These are phyloP conservation scores for Mythimna loreyi DNA, from an alignment of 2,888 invertebrate species.

Conservation along the genomic window DNA sequence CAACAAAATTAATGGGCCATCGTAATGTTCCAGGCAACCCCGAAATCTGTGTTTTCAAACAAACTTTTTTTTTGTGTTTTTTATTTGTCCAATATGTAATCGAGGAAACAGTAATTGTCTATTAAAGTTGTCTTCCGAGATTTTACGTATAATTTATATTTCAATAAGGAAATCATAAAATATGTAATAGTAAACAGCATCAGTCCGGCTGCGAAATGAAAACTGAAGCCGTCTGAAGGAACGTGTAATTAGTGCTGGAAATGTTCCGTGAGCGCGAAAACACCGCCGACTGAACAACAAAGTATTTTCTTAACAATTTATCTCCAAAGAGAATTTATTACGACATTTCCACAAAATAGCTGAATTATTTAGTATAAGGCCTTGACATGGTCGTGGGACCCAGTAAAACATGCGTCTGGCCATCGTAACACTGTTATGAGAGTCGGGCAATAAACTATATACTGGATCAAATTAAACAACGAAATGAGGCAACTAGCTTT, in stretches of 20 bases:
- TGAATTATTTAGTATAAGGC: conserved; percentile 60
- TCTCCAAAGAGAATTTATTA: conserved; percentile 63
- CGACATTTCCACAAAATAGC: conserved; percentile 62
- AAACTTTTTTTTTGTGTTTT: conserved; percentile 20
- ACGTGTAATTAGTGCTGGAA: conserved; percentile 60
- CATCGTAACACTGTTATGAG: conserved; percentile 56
- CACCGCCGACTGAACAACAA: conserved; percentile 34
- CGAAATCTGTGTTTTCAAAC: conserved; percentile 39
- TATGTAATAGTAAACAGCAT: conserved; percentile 18
- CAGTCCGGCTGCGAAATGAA: conserved; percentile 24
- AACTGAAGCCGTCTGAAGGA: conserved; percentile 32
- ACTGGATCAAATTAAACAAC: conserved; percentile 57
- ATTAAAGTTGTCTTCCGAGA: conserved; percentile 23
- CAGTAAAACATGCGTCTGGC: conserved; percentile 47
- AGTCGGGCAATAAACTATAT: conserved; percentile 61
- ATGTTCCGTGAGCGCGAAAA: conserved; percentile 61
- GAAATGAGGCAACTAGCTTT: conserved; percentile 53
- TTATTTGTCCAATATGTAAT: conserved; percentile 21
- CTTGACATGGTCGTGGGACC: conserved; percentile 64
- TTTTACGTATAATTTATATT: conserved; percentile 34
- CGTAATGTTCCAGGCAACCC: conserved; percentile 52
- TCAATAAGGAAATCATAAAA: conserved; percentile 52
- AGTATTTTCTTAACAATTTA: conserved; percentile 55
- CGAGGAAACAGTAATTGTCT: conserved; percentile 42
- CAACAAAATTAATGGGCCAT: conserved; percentile 68